Evolutionary conservation across 1,140 invertebrate genomes (phyloP), one percentile per base, ranked within the genome.

Genomic region (Hormaphis cornu): DNA sequence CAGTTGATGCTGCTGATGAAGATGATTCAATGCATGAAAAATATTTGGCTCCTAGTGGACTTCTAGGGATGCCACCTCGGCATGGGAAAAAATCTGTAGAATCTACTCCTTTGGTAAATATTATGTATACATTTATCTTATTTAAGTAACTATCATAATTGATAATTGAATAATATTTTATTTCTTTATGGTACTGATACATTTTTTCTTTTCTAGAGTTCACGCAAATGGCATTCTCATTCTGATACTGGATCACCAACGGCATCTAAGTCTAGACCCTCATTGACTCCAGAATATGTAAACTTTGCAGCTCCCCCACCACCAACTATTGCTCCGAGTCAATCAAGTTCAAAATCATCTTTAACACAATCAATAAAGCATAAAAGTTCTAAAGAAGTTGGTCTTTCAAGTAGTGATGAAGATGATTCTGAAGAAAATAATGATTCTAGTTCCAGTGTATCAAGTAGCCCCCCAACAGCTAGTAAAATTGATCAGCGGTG

Each of bases 21-120:
- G 87, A 89, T 74, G 88, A 89, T 78, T 87, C 87, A 0, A 89
- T 90, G 88, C 88, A 90, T 76, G 89, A 90, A 75, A 88, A 88
- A 73, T 89, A 89, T 75, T 84, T 89, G 26, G 74, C 82, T 35
- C 70, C 69, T 10, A 72, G 71, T 35, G 71, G 69, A 44, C 71
- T 70, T 24, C 20, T 71, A 1, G 59, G 69, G 37, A 66, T 63
- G 40, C 61, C 61, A 22, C 28, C 54, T 53, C 42, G 63, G 26
- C 35, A 56, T 44, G 28, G 76, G 74, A 33, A 75, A 78, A 73
- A 78, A 46, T 79, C 78, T 30, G 75, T 79, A 9, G 78, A 79
- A 69, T 80, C 78, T 28, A 79, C 78, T 28, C 78, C 80, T 66
- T 75, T 75, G 73, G 72, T 73, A 59, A n/a, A 59, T 35, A 50